Conservation (phyloP, 2,888 invertebrate species). For the Nomada ferruginata region DNA sequence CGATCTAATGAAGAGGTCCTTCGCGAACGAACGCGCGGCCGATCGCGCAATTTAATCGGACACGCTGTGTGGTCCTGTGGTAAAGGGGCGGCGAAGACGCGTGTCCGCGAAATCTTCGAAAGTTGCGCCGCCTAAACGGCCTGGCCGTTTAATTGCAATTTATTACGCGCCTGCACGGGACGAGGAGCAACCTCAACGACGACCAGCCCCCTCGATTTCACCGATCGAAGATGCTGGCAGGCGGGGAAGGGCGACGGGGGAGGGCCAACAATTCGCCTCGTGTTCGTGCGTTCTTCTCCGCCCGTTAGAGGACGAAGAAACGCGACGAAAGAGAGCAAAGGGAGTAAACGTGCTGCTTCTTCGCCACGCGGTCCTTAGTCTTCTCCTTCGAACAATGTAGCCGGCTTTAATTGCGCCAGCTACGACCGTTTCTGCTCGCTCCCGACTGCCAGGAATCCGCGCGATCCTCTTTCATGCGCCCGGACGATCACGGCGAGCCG, state of each 20-base stretch:
- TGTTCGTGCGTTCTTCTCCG: conserved; percentile 15
- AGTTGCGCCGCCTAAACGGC: conserved; percentile 41
- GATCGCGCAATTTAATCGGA: conserved; percentile 53
- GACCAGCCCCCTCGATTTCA: conserved; percentile 12
- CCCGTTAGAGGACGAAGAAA: conserved; percentile 21
- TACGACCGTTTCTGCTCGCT: conserved; percentile 40
- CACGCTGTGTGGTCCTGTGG: conserved; percentile 53
- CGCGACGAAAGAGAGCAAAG: not conserved
- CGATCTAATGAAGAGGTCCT: conserved; percentile 63
- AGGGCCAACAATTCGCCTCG: conserved; percentile 13
- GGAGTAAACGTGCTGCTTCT: not conserved
- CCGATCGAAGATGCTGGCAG: conserved; percentile 28
- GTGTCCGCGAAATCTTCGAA: conserved; percentile 57
- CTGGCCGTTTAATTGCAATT: conserved; percentile 62
- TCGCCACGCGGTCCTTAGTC: conserved; percentile 37
- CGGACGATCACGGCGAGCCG: conserved; percentile 49
- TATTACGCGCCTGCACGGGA: conserved; percentile 46
- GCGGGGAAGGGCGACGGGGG: not conserved
- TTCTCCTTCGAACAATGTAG: conserved; percentile 61
- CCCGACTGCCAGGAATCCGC: conserved; percentile 58
- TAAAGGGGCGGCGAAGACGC: conserved; percentile 35
- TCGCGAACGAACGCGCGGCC: conserved; percentile 41
- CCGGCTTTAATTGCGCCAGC: conserved; percentile 63
- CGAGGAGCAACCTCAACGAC: conserved; percentile 1
- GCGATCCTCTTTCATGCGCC: conserved; percentile 52